Evolutionary conservation across 2,113 vertebrate genomes (phyloP).

Genomic region (Lophochroa leadbeateri): DNA sequence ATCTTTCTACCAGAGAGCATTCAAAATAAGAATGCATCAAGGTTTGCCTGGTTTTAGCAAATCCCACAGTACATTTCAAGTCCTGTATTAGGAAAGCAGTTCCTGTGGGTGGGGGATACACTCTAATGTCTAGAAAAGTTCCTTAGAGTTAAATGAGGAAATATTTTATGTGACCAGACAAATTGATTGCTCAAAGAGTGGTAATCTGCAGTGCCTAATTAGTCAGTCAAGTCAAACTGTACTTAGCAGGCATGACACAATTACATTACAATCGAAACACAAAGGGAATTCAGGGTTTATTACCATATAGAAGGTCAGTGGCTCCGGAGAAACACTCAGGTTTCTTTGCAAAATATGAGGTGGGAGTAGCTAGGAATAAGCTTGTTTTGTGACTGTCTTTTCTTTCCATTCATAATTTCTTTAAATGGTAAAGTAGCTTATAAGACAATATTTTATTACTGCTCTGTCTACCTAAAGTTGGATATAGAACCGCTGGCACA

Average conservation of each 20-base stretch:
- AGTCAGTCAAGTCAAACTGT: neutral
- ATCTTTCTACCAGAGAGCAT: neutral
- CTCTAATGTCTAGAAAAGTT: neutral
- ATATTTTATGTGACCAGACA: neutral
- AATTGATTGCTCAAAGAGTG: neutral
- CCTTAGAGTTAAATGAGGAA: neutral
- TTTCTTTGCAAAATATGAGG: fast-evolving
- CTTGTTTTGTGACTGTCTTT: neutral
- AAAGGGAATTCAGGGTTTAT: neutral
- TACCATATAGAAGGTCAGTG: neutral
- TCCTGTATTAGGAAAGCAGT: neutral
- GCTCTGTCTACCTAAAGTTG: neutral
- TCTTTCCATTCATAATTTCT: neutral
- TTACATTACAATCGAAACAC: neutral
- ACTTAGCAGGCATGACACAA: neutral
- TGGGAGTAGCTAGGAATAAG: neutral
- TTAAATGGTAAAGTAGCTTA: too few relatives aligned
- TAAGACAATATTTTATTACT: neutral
- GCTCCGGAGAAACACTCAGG: neutral
- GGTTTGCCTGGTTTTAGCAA: neutral
- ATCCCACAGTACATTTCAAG: neutral
- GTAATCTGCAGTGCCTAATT: neutral
- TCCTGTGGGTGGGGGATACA: neutral
- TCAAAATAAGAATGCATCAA: neutral
- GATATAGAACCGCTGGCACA: neutral